A percentile compares a stretch with the other conserved stretches of the same genome.
These are phyloP conservation scores for Archips xylosteana DNA, from an alignment of 2,888 invertebrate species.

Conservation along the genomic window DNA sequence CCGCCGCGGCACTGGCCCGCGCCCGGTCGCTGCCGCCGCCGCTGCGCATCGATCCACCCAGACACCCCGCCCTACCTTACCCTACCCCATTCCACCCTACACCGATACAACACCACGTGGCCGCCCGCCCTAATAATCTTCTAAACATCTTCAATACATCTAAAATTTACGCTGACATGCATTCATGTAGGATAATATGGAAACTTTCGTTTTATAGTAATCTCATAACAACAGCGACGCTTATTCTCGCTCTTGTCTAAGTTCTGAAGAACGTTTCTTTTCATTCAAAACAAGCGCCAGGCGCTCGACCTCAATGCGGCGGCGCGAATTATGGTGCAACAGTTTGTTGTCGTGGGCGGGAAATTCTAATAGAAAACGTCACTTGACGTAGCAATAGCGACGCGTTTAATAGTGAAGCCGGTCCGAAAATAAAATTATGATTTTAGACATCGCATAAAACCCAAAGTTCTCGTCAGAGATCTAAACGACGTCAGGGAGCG, in stretches of 20 bases:
- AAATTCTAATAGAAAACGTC: conserved; percentile 71
- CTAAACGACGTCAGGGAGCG: conserved; percentile 68
- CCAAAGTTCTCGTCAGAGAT: conserved; percentile 63
- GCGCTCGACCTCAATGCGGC: conserved; percentile 56
- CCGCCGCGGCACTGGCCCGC: conserved; percentile 78
- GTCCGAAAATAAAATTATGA: conserved; percentile 73
- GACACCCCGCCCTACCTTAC: conserved; percentile 59
- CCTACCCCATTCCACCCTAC: conserved; percentile 55
- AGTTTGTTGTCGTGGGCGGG: conserved; percentile 78
- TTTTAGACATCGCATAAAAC: conserved; percentile 73
- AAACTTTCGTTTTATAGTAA: not conserved
- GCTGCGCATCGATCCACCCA: conserved; percentile 69
- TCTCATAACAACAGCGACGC: not conserved
- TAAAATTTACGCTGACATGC: conserved; percentile 1
- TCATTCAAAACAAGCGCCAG: conserved; percentile 62
- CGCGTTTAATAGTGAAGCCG: conserved; percentile 62
- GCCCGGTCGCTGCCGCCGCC: conserved; percentile 49
- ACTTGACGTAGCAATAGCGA: conserved; percentile 55
- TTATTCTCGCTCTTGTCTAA: not conserved
- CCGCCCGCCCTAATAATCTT: conserved; percentile 55
- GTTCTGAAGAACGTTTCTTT: conserved; percentile 22
- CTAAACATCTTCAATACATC: conserved; percentile 40
- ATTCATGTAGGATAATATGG: not conserved
- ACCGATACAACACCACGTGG: conserved; percentile 57
- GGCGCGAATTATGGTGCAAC: conserved; percentile 75